These are phyloP conservation scores for Drosophila neonasuta DNA, from an alignment of 2,888 invertebrate genomes.

Conservation along the genomic window DNA sequence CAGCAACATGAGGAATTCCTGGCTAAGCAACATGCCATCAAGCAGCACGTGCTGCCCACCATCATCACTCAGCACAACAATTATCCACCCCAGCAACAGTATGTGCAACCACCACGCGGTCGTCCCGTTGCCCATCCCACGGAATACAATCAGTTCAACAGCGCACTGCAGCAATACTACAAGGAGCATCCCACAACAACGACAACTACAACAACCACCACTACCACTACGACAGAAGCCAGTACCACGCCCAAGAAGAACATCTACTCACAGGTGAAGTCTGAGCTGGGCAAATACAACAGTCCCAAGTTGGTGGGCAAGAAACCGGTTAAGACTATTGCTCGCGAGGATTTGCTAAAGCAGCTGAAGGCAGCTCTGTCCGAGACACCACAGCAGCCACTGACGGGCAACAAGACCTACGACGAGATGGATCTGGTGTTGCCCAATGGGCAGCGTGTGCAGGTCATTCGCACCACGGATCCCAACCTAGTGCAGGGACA, in stretches of 20 bases:
- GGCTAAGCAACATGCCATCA: conserved; percentile 87
- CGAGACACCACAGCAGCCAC: conserved; percentile 86
- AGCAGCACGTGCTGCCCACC: conserved; percentile 79
- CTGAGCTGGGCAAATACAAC: conserved; percentile 82
- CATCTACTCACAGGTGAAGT: conserved; percentile 85
- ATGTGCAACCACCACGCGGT: conserved; percentile 80
- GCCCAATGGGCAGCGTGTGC: conserved; percentile 89
- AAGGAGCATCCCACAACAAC: conserved; percentile 87
- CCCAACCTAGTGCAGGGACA: conserved; percentile 87
- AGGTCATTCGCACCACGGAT: conserved; percentile 88
- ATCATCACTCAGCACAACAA: conserved; percentile 81
- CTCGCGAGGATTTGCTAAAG: conserved; percentile 88
- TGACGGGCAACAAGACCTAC: conserved; percentile 86
- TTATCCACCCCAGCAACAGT: conserved; percentile 60
- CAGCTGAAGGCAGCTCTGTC: conserved; percentile 89
- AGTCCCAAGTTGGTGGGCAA: conserved; percentile 63
- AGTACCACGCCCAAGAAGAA: conserved; percentile 84
- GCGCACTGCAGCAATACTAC: conserved; percentile 87
- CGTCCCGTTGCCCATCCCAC: conserved; percentile 84
- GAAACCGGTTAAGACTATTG: conserved; percentile 84
- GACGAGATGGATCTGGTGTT: conserved; percentile 89
- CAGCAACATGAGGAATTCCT: conserved; percentile 88
- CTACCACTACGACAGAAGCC: conserved; percentile 84
- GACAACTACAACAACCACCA: conserved; percentile 87
- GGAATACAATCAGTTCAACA: conserved; percentile 85